phyloP scores from a whole-genome alignment of 1,140 invertebrate species.

The Halesus radiatus region DNA sequence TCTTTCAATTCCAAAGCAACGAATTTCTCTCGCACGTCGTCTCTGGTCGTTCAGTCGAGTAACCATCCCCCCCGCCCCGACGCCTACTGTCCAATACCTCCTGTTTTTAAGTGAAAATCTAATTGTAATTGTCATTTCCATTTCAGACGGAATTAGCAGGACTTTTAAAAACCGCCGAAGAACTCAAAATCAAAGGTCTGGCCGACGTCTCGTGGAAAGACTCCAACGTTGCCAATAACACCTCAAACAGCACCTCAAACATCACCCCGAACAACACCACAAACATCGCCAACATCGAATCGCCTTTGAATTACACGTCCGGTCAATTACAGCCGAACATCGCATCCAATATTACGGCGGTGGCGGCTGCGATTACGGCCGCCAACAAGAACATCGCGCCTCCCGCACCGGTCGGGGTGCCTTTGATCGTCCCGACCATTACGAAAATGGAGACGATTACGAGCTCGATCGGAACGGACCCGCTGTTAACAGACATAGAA shows the following conservation, averaged over 20 bases:
- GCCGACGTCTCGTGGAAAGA: conserved; percentile 89
- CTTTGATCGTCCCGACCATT: conserved; percentile 60
- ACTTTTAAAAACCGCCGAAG: conserved; percentile 91
- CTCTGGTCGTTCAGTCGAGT: no score
- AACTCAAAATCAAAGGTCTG: conserved; percentile 90
- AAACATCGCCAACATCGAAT: no score
- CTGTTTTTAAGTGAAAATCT: no score
- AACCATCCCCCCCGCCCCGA: no score
- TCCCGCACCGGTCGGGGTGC: conserved; percentile 60
- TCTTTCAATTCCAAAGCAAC: no score
- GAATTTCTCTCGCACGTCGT: no score
- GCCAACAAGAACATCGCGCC: conserved; percentile 60
- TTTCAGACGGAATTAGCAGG: conserved; percentile 84
- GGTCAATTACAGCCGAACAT: no score
- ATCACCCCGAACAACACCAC: not conserved
- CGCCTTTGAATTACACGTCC: no score
- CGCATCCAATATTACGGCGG: no score
- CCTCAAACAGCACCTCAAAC: not conserved
- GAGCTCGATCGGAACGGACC: conserved; percentile 30
- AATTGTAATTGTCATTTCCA: not conserved
- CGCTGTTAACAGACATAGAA: conserved; percentile 40
- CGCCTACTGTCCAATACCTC: no score
- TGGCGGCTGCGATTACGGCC: conserved; percentile 59
- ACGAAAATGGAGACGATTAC: conserved; percentile 30
- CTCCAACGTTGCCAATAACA: conserved; percentile 55